These are phyloP conservation scores for Caenorhabditis sp. DNA, from an alignment of 2,888 invertebrate genomes.

Conservation along the genomic window DNA sequence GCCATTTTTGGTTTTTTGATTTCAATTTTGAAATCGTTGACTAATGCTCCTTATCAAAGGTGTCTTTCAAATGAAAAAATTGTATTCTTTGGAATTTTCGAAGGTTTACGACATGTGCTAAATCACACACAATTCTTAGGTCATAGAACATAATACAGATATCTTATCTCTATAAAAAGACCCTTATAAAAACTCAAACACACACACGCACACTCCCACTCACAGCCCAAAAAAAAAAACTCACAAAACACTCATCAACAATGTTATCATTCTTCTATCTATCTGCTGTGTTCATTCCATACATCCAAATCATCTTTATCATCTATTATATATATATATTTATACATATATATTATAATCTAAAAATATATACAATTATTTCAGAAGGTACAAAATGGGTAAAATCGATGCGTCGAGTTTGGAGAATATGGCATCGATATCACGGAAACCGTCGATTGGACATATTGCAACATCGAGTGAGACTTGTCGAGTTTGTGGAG, in stretches of 20 bases:
- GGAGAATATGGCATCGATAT: constrained; percentile 35
- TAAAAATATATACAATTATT: neutral
- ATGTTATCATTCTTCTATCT: neutral
- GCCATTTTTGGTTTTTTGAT: too few relatives aligned
- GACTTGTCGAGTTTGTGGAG: constrained; percentile 69
- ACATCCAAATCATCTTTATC: constrained; percentile 4
- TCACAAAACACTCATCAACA: neutral
- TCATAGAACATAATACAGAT: neutral
- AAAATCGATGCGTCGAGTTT: constrained; percentile 36
- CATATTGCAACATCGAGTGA: constrained; percentile 47
- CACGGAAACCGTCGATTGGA: constrained; percentile 32
- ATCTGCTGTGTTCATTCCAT: neutral
- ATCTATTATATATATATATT: neutral
- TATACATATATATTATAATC: neutral
- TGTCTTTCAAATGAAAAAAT: too few relatives aligned
- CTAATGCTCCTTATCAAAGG: too few relatives aligned
- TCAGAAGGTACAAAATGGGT: constrained; percentile 24
- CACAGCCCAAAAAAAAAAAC: neutral
- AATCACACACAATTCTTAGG: neutral
- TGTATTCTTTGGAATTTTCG: neutral
- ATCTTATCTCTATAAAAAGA: neutral
- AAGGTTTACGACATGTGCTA: neutral
- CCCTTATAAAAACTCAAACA: neutral
- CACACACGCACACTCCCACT: neutral
- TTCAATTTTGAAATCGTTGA: too few relatives aligned